Evolutionary conservation across 2,797 vertebrate genomes (phyloP), one percentile per base, ranked within the genome.

Genomic region (Mergus octosetaceus): DNA sequence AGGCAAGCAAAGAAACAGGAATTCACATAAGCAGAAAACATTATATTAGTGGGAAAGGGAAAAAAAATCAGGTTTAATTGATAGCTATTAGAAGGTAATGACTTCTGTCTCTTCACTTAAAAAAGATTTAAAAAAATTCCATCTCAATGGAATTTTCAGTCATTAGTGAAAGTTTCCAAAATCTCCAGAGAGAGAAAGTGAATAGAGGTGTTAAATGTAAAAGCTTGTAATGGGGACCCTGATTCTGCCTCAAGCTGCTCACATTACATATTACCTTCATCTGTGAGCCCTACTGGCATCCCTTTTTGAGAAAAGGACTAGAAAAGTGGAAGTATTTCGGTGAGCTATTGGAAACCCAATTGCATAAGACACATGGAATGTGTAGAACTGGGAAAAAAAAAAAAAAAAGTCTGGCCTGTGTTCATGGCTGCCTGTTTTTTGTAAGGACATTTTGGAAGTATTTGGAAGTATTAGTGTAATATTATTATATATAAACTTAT

Each of bases 11-110:
- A 74, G 49, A 61, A 72, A 85, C 28, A 68, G n/a, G 27, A 94
- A 73, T 85, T 51, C 18, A 47, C 32, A 27, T 43, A 38, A 83
- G 32, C 58, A 75, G 49, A 92, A 93, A 89, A 88, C 12, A 72
- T 21, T 64, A 45, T 65, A 16, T 32, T 81, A 73, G 60, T 30
- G 13, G 30, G 73, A 94, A 65, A 39, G 36, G 53, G 45, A 51
- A 84, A 92, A 92, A 80, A 94, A 71, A 9, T 94, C 47, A 47
- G 32, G 21, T 91, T 86, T 90, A 94, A 90, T 36, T 88, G 77
- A 94, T 81, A 66, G 27, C 16, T 90, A 51, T 84, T 43, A 72
- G 60, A 41, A 85, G 88, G 39, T 62, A 89, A 86, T 53, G 47
- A 75, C 20, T 95, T 88, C 73, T 58, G 28, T n/a, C 62, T 94